Evolutionary conservation across 2,113 vertebrate species (phyloP).

Genomic region (Anser brachyrhynchus): DNA sequence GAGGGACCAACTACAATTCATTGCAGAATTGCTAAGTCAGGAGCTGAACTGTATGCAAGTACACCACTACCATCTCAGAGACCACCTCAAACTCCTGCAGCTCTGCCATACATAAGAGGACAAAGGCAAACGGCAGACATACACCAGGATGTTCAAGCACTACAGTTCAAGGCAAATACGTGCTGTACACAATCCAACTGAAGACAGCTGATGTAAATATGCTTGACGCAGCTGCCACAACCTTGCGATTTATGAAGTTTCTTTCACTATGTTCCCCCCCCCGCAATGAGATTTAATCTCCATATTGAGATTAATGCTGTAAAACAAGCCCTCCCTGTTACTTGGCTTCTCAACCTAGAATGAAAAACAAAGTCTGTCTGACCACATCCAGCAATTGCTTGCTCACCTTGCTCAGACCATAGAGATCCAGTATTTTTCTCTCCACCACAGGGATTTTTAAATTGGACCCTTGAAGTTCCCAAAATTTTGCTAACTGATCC

Average conservation of each 20-base stretch:
- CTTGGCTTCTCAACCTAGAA: background rate
- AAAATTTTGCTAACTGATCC: constrained; percentile 97
- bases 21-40: background rate
- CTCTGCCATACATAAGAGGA: background rate
- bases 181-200: background rate
- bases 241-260: background rate
- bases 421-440: constrained; percentile 93
- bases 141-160: background rate
- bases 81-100: background rate
- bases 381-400: background rate
- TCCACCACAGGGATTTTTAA: constrained; percentile 96
- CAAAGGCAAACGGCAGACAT: background rate
- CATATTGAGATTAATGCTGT: background rate
- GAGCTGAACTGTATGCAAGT: background rate
- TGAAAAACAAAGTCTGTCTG: background rate
- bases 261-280: background rate
- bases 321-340: background rate
- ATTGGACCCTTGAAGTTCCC: constrained; percentile 96
- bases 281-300: background rate
- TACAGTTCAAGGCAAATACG: background rate
- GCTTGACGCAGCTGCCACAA: background rate
- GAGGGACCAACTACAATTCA: background rate
- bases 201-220: background rate
- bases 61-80: background rate
- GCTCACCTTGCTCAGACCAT: constrained; percentile 93